Percentiles rank a stretch among this genome's conserved stretches.
Evolutionary conservation across 2,113 vertebrate genomes (phyloP).

Genomic region (Nothobranchius kuhntae): DNA sequence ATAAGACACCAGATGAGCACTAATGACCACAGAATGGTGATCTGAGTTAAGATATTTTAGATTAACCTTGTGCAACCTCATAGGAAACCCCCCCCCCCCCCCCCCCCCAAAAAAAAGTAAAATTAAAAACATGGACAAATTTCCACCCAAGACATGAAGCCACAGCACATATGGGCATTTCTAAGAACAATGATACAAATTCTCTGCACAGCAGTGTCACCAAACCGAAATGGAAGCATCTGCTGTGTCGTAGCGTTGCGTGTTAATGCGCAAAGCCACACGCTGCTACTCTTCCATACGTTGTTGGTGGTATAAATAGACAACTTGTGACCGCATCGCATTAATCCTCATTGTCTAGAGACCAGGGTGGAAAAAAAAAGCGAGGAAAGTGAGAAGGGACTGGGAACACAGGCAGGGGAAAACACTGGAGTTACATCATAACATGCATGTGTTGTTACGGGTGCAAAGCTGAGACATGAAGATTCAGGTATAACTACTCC

Average conservation of each 20-base stretch:
- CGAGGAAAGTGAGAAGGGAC: slow-evolving; percentile 13
- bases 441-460: slow-evolving; percentile 25
- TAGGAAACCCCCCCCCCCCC: slow-evolving; percentile 10
- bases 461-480: slow-evolving; percentile 24
- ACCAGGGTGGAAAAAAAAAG: slow-evolving; percentile 57
- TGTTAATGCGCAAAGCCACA: slow-evolving; percentile 67
- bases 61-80: slow-evolving; percentile 15
- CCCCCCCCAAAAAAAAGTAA: too few relatives aligned
- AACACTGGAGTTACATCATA: slow-evolving; percentile 10
- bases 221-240: slow-evolving; percentile 26
- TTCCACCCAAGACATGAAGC: slow-evolving; percentile 25
- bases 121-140: slow-evolving; percentile 6
- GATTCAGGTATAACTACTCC: slow-evolving; percentile 42
- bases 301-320: slow-evolving; percentile 70
- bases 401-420: slow-evolving; percentile 21
- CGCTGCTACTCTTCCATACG: slow-evolving; percentile 47
- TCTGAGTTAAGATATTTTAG: slow-evolving; percentile 21
- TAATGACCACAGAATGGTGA: not conserved
- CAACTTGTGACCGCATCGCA: slow-evolving; percentile 40
- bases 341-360: slow-evolving; percentile 60
- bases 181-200: slow-evolving; percentile 15
- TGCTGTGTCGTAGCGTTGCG: slow-evolving; percentile 30
- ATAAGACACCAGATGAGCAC: not conserved
- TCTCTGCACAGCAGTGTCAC: slow-evolving; percentile 37
- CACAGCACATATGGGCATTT: slow-evolving; percentile 21